phyloP scores from a whole-genome alignment of 2,888 invertebrate genomes.

The Drosophila greeni region DNA sequence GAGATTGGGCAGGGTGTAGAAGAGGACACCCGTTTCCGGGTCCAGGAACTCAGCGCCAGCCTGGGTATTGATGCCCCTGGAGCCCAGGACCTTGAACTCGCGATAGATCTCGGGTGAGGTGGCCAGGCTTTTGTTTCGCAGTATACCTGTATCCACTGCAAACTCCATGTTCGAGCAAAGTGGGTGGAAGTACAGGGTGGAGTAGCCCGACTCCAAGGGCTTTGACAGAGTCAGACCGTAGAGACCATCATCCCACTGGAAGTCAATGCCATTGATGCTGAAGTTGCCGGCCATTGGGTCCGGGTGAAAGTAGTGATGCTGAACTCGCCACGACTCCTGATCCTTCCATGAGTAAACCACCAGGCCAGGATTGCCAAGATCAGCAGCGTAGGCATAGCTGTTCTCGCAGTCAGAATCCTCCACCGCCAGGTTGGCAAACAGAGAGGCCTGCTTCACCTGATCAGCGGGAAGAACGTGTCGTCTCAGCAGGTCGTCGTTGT shows the following conservation, averaged over 20 bases:
- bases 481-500: conserved; percentile 84
- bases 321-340: conserved; percentile 86
- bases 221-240: conserved; percentile 87
- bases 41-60: conserved; percentile 87
- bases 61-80: conserved; percentile 85
- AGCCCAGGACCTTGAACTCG: conserved; percentile 84
- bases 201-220: conserved; percentile 83
- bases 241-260: conserved; percentile 88
- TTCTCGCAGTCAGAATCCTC: conserved; percentile 87
- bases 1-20: conserved; percentile 86
- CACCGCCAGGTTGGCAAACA: conserved; percentile 87
- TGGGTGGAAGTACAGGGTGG: conserved; percentile 89
- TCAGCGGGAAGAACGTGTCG: conserved; percentile 83
- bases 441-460: conserved; percentile 84
- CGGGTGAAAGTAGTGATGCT: conserved; percentile 85
- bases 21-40: conserved; percentile 84
- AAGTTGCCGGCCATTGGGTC: conserved; percentile 87
- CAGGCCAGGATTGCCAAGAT: conserved; percentile 84
- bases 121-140: conserved; percentile 82
- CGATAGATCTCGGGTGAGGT: conserved; percentile 80
- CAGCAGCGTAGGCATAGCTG: conserved; percentile 86
- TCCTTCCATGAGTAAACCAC: conserved; percentile 88
- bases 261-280: conserved; percentile 84
- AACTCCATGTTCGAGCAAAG: conserved; percentile 88
- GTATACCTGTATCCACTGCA: conserved; percentile 84